These are phyloP conservation scores for Actinopyga echinites DNA, from an alignment of 53 echinoderm and acorn worm species.

Conservation along the genomic window DNA sequence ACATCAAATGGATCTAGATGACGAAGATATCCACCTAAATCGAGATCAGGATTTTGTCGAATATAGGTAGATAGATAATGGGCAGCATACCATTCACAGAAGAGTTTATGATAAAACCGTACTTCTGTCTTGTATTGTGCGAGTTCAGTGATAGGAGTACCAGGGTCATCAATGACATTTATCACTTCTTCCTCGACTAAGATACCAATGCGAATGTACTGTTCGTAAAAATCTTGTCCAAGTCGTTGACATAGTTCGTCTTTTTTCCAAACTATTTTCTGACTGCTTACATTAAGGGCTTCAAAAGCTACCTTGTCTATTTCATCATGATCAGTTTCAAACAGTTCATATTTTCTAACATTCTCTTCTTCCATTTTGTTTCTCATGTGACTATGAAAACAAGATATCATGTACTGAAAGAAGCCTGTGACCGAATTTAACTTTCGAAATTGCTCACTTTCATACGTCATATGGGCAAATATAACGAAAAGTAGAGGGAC, in stretches of 20 bases:
- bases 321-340: neutral
- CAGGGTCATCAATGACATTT: no score
- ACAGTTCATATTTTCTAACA: neutral
- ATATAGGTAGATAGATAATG: no score
- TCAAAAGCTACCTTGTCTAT: conserved; percentile 11
- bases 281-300: neutral
- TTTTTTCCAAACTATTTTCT: neutral
- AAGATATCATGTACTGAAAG: conserved; percentile 16
- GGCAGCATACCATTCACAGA: no score
- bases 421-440: conserved; percentile 14
- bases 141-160: no score
- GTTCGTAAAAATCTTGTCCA: neutral
- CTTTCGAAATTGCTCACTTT: neutral
- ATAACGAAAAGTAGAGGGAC: conserved; percentile 1
- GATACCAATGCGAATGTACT: no score
- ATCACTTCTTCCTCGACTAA: no score
- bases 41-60: no score
- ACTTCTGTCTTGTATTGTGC: no score
- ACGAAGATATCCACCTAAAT: no score
- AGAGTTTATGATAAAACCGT: no score
- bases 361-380: neutral
- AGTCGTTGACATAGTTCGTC: neutral
- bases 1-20: neutral
- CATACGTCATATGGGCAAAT: conserved; percentile 16
- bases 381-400: conserved; percentile 9